Evolutionary conservation across 2,113 vertebrate genomes (phyloP), one percentile per base, ranked within the genome.

Genomic region (Dissostichus mawsoni): DNA sequence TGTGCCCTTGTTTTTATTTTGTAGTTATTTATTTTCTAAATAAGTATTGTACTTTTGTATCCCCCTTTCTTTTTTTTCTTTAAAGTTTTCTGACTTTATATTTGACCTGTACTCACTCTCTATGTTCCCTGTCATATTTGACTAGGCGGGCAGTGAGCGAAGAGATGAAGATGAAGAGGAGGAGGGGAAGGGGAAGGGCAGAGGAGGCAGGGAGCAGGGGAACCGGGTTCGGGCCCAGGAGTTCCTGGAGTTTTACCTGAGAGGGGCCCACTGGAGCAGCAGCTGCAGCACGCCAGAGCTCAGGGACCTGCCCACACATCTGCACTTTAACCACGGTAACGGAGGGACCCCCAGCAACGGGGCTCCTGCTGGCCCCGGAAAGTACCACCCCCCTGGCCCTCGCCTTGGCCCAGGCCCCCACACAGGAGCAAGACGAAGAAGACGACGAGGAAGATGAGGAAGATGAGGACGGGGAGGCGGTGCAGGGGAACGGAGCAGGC

Each of bases 231-330:
- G 96, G 76, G 98, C 98, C 92, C 97, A 95, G 90, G 97, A 99
- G 92, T 99, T 98, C 95, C 95, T 99, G 90, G 97, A 99, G 95
- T 98, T 96, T 94, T 99, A 98, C 95, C 98, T 98, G 95, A 96
- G 95, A 89, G 95, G 95, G 91, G 94, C 92, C 17, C 94, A 94
- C 78, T 95, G 95, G 95, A 92, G 92, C 92, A 96, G 95, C 87
- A 95, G 94, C 91, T 95, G 94, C 94, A 95, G 94, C 92, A 96
- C 94, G 58, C 94, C 94, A 53, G 94, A 95, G 94, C 94, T 95
- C 94, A 94, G 95, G 95, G 94, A 95, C 92, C 91, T 91, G 87
- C 92, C 92, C 81, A 82, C 94, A 84, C 93, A 94, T 86, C 91
- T 92, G 93, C 95, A 95, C 95, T 95, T 95, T 96, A 96, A 89